Conservation (phyloP, 2,113 vertebrate species). For the Felis chaus region DNA sequence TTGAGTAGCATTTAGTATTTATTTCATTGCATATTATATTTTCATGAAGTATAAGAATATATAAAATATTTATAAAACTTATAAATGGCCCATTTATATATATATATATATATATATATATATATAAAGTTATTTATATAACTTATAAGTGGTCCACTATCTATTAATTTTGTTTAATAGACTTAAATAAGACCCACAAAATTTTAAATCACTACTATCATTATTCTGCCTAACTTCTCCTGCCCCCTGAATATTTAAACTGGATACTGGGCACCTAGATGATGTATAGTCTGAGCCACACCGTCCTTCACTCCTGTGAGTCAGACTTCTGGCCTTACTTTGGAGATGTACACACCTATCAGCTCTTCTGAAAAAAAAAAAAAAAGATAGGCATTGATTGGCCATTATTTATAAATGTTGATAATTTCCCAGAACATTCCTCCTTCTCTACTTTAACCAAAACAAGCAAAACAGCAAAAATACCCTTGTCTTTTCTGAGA, state of each 20-base stretch:
- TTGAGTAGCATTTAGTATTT: not conserved
- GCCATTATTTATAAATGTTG: not conserved
- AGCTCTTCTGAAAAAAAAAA: not conserved
- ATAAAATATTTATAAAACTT: not conserved
- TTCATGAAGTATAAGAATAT: not conserved
- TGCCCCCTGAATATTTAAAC: not conserved
- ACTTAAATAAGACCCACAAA: not conserved
- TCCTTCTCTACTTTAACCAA: not conserved
- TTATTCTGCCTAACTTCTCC: not conserved
- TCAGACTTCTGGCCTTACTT: not conserved
- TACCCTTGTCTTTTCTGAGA: not conserved
- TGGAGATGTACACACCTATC: too few relatives aligned
- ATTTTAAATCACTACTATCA: not conserved
- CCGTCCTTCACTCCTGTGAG: accelerated
- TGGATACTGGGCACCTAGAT: not conserved
- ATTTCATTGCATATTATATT: not conserved
- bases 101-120: too few relatives aligned
- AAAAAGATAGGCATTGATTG: not conserved
- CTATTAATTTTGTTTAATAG: not conserved
- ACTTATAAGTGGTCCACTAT: not conserved
- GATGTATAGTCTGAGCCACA: too few relatives aligned
- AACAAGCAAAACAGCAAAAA: not conserved
- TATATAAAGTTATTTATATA: too few relatives aligned
- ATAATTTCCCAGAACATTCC: not conserved
- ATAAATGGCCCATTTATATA: too few relatives aligned